A percentile compares a stretch with the other conserved stretches of the same genome.
These are phyloP conservation scores for Homalodisca vitripennis DNA, from an alignment of 1,140 invertebrate genomes.

Conservation along the genomic window DNA sequence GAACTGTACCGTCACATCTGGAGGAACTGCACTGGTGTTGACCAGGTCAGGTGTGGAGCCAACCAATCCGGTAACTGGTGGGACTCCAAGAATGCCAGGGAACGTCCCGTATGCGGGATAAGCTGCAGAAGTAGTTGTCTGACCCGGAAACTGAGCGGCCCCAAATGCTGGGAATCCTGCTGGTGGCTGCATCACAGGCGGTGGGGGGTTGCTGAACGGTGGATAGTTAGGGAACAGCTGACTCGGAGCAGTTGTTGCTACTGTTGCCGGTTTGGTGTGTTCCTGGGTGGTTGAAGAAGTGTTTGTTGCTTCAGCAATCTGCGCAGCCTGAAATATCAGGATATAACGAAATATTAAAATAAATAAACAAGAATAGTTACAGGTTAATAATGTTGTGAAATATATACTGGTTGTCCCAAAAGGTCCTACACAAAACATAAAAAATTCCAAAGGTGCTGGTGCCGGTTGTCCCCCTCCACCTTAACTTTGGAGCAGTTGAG, in stretches of 20 bases:
- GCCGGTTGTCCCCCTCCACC: no score
- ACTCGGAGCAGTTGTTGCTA: background rate
- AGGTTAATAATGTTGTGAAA: no score
- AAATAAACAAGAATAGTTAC: no score
- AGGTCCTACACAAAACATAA: no score
- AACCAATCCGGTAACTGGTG: background rate
- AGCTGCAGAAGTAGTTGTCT: background rate
- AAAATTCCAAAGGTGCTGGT: no score
- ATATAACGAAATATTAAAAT: no score
- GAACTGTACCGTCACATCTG: background rate
- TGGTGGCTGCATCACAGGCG: background rate
- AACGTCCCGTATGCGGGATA: background rate
- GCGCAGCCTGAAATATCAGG: constrained; percentile 18
- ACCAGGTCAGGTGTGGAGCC: constrained; percentile 4
- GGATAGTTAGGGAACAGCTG: no score
- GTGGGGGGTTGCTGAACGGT: constrained; percentile 4
- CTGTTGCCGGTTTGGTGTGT: background rate
- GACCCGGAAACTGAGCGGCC: background rate
- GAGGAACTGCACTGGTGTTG: background rate
- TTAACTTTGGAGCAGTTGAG: no score
- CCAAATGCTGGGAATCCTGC: background rate
- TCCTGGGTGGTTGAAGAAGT: constrained; percentile 20
- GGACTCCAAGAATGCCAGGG: background rate
- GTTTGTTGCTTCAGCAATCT: constrained; percentile 17
- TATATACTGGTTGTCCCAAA: no score